phyloP scores from a whole-genome alignment of 2,113 vertebrate genomes.

The Helogale parvula region DNA sequence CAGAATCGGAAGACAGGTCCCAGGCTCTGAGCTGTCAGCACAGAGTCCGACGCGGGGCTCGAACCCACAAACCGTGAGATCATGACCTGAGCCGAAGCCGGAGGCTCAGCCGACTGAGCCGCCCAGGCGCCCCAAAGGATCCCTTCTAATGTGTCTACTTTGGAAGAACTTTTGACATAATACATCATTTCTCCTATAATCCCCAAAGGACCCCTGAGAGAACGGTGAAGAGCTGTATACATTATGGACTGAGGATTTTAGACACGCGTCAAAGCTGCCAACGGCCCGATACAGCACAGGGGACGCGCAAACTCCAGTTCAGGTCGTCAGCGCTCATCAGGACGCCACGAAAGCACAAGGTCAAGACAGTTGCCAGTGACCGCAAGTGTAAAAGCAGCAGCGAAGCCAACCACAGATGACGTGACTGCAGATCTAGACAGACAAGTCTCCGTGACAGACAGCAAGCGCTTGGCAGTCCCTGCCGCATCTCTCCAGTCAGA shows the following conservation, averaged over 20 bases:
- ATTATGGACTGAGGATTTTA: constrained; percentile 73
- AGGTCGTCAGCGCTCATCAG: constrained; percentile 73
- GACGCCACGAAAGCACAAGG: constrained; percentile 74
- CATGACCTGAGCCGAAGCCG: no score
- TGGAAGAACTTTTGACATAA: constrained; percentile 78
- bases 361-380: constrained; percentile 78
- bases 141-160: constrained; percentile 61
- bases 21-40: no score
- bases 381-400: constrained; percentile 78
- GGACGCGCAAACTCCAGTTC: constrained; percentile 77
- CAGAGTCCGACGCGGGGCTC: no score
- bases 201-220: constrained; percentile 80
- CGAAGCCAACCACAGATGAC: constrained; percentile 15
- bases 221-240: constrained; percentile 72
- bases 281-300: constrained; percentile 70
- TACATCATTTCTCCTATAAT: constrained; percentile 77
- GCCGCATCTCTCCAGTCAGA: background rate
- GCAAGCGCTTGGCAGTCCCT: background rate
- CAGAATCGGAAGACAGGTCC: no score
- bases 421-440: background rate
- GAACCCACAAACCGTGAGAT: no score
- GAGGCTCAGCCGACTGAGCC: no score
- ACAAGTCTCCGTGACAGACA: background rate
- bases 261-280: constrained; percentile 73
- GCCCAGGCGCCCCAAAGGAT: background rate